Percentiles rank a stretch among this genome's conserved stretches.
Conservation (phyloP, 2,888 invertebrate species). For the Chironomus tentans region DNA sequence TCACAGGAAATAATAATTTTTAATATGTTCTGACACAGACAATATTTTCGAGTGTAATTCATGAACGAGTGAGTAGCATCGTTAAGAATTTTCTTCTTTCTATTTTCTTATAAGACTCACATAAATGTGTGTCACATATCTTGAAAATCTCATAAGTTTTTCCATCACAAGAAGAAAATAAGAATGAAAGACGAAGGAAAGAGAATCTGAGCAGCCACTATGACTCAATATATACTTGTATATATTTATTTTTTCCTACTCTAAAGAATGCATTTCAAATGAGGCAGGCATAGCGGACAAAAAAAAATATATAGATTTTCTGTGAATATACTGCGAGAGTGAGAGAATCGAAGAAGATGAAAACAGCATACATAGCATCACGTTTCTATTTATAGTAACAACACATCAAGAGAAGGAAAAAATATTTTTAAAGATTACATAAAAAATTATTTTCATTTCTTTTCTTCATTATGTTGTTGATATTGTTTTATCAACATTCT, state of each 20-base stretch:
- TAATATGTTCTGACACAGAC: background rate
- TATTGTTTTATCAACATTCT: background rate
- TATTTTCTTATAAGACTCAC: no score
- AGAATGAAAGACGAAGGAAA: no score
- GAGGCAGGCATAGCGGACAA: background rate
- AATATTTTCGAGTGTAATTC: background rate
- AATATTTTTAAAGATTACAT: conserved; percentile 9
- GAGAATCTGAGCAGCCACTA: no score
- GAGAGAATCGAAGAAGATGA: conserved; percentile 14
- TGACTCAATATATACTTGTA: no score
- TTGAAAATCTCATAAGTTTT: no score
- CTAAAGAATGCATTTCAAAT: background rate
- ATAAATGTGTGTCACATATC: no score
- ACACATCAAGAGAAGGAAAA: background rate
- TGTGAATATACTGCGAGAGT: background rate
- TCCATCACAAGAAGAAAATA: no score
- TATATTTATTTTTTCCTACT: no score
- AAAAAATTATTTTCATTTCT: background rate
- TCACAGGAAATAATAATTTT: conserved; percentile 2
- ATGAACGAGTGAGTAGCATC: background rate
- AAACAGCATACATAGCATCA: conserved; percentile 22
- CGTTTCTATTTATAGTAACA: conserved; percentile 11
- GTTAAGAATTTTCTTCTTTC: background rate
- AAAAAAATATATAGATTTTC: background rate
- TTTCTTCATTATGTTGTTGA: background rate